Evolutionary conservation across 2,888 invertebrate species (phyloP).

Genomic region (Tetragonula carbonaria): DNA sequence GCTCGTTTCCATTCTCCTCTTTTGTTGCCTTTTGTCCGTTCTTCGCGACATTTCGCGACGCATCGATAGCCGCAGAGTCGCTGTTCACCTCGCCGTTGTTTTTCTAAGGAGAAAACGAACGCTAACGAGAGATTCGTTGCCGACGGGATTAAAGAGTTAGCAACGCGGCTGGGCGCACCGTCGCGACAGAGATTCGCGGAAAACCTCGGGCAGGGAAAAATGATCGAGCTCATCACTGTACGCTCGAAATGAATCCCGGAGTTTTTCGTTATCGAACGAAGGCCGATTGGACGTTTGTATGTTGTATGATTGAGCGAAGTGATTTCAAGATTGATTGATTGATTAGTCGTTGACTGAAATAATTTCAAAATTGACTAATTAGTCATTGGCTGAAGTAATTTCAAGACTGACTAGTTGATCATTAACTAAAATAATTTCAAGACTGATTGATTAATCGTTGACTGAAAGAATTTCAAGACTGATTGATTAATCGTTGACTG

Average conservation of each 20-base stretch:
- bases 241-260: neutral
- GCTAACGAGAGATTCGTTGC: neutral
- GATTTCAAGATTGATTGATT: no score
- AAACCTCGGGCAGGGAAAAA: neutral
- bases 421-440: no score
- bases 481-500: fast-evolving
- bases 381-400: no score
- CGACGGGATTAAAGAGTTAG: neutral
- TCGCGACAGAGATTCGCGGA: neutral
- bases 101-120: neutral
- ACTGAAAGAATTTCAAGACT: no score
- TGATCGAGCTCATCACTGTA: neutral
- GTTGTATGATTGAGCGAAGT: neutral
- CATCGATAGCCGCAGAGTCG: neutral
- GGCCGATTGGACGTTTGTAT: neutral
- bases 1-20: no score
- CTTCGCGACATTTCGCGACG: neutral
- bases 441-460: no score
- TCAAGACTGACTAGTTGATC: no score
- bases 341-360: no score
- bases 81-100: neutral
- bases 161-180: no score
- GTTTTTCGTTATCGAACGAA: neutral
- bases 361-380: no score
- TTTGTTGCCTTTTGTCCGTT: neutral